phyloP scores from a whole-genome alignment of 2,888 invertebrate species.

The Heliconius ethilla region DNA sequence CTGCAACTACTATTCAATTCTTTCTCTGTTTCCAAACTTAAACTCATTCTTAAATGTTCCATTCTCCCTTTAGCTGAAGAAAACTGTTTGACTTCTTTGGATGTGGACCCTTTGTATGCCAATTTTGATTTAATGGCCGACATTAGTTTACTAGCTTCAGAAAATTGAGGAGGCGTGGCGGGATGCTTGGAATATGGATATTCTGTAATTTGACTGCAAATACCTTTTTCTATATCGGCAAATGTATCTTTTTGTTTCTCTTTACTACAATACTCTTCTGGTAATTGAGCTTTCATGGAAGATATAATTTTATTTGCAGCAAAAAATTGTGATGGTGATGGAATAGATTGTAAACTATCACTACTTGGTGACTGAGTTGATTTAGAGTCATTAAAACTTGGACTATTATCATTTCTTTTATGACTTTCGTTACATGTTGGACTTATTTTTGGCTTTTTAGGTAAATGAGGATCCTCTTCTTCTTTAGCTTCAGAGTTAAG shows the following conservation, averaged over 20 bases:
- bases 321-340: constrained; percentile 74
- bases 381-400: constrained; percentile 58
- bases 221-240: constrained; percentile 74
- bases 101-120: constrained; percentile 58
- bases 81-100: constrained; percentile 55
- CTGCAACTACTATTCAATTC: constrained; percentile 35
- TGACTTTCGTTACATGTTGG: constrained; percentile 54
- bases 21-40: constrained; percentile 55
- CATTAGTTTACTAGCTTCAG: constrained; percentile 72
- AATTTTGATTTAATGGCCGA: constrained; percentile 75
- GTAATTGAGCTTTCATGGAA: constrained; percentile 76
- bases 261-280: constrained; percentile 66
- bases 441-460: constrained; percentile 48
- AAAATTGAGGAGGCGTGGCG: constrained; percentile 75
- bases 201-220: constrained; percentile 70
- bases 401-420: constrained; percentile 55
- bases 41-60: constrained; percentile 56
- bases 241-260: constrained; percentile 70
- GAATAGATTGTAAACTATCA: constrained; percentile 65
- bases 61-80: constrained; percentile 63
- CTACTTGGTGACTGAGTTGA: constrained; percentile 64
- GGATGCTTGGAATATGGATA: constrained; percentile 75
- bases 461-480: constrained; percentile 42
- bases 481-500: constrained; percentile 56
- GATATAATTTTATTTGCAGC: constrained; percentile 76